These are phyloP conservation scores for Watsonalla binaria DNA, from an alignment of 2,888 invertebrate species.

Conservation along the genomic window DNA sequence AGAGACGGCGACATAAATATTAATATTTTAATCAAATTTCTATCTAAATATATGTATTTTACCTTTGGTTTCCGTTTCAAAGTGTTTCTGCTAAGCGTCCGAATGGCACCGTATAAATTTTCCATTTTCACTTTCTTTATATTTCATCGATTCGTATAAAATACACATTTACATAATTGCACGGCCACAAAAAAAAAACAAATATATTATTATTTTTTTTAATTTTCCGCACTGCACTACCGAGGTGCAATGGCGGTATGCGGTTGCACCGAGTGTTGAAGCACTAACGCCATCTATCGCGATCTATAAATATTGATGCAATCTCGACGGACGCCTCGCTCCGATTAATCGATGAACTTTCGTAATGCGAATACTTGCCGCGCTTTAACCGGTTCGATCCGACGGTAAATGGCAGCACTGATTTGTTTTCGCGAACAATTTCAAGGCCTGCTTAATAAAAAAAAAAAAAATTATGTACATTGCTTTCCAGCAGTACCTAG, in stretches of 20 bases:
- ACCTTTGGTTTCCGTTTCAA: conserved; percentile 68
- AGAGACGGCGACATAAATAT: background rate
- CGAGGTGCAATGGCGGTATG: conserved; percentile 59
- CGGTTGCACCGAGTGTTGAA: conserved; percentile 39
- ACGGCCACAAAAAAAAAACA: background rate
- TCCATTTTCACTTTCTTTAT: conserved; percentile 46
- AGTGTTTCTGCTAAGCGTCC: conserved; percentile 68
- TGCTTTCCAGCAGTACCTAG: too few relatives aligned
- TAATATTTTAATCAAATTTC: background rate
- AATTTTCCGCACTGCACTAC: conserved; percentile 57
- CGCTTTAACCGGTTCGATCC: conserved; percentile 17
- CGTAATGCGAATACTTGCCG: conserved; percentile 48
- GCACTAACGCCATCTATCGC: conserved; percentile 37
- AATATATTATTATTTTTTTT: background rate
- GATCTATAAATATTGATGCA: conserved; percentile 71
- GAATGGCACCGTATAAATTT: conserved; percentile 65
- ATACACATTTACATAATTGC: background rate
- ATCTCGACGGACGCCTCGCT: conserved; percentile 54
- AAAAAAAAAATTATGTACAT: too few relatives aligned
- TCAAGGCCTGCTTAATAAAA: background rate
- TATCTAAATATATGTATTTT: conserved; percentile 6
- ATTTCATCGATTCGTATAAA: conserved; percentile 15
- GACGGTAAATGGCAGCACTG: conserved; percentile 17
- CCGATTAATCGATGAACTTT: conserved; percentile 63
- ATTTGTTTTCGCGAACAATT: background rate